Evolutionary conservation across 2,797 vertebrate genomes (phyloP).

Genomic region (Loris lydekkerianus): DNA sequence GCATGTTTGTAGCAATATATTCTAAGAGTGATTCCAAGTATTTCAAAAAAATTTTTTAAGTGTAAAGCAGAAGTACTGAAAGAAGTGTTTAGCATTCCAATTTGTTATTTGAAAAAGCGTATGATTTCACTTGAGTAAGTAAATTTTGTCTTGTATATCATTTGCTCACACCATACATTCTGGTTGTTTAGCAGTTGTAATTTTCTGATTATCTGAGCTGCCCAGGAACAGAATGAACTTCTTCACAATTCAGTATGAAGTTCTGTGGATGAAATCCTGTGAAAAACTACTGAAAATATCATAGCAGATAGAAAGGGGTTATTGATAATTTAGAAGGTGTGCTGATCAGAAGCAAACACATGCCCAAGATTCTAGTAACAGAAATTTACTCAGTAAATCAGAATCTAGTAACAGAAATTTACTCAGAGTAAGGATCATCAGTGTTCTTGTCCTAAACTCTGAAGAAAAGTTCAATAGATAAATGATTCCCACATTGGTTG

Average conservation of each 20-base stretch:
- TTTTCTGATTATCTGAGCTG: background rate
- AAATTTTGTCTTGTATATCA: background rate
- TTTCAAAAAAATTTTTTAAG: background rate
- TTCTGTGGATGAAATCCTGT: background rate
- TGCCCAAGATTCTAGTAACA: background rate
- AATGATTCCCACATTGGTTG: background rate
- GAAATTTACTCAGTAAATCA: background rate
- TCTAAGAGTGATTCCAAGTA: constrained; percentile 19
- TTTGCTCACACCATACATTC: background rate
- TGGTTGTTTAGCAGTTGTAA: background rate
- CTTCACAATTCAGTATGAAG: background rate
- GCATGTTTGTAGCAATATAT: constrained; percentile 9
- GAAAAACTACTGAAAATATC: background rate
- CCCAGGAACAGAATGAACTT: background rate
- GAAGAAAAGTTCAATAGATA: background rate
- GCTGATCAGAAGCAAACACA: background rate
- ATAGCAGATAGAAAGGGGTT: background rate
- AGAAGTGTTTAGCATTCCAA: background rate
- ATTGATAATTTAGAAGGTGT: constrained; percentile 30
- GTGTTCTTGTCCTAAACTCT: background rate
- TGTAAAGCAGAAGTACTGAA: background rate
- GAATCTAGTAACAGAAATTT: constrained; percentile 20
- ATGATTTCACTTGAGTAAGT: background rate
- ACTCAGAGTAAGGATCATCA: background rate
- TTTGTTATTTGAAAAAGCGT: background rate